Evolutionary conservation across 2,888 invertebrate species (phyloP).

Genomic region (Melipona bicolor): DNA sequence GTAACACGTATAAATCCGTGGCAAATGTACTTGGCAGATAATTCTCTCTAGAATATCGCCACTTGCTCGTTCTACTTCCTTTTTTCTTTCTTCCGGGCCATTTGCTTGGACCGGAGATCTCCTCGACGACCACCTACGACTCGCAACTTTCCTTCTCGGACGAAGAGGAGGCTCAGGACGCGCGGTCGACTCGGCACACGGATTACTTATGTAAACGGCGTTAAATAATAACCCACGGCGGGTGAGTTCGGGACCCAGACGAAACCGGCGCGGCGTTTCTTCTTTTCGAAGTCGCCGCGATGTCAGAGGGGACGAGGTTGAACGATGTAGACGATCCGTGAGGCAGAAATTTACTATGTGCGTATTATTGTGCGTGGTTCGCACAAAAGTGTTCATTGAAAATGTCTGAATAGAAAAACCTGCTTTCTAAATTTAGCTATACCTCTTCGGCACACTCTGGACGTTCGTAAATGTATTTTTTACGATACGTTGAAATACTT

Average conservation of each 20-base stretch:
- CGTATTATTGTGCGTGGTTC: no score
- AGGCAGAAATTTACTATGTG: background rate
- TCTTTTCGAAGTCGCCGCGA: conserved; percentile 54
- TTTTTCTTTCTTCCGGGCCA: background rate
- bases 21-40: background rate
- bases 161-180: background rate
- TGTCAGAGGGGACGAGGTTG: conserved; percentile 45
- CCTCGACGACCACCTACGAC: background rate
- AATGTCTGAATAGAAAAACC: background rate
- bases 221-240: conserved; percentile 42
- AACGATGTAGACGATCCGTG: conserved; percentile 21
- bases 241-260: conserved; percentile 21
- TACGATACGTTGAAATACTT: background rate
- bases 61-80: background rate
- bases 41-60: background rate
- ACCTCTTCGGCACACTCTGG: background rate
- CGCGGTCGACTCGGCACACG: background rate
- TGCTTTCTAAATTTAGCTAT: background rate
- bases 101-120: background rate
- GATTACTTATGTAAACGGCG: conserved; percentile 43
- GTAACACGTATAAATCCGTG: background rate
- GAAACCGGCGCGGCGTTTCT: conserved; percentile 64
- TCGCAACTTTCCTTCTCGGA: background rate
- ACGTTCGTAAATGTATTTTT: background rate
- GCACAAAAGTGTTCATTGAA: background rate